Evolutionary conservation across 2,113 vertebrate species (phyloP).

Genomic region (Xiphophorus hellerii): DNA sequence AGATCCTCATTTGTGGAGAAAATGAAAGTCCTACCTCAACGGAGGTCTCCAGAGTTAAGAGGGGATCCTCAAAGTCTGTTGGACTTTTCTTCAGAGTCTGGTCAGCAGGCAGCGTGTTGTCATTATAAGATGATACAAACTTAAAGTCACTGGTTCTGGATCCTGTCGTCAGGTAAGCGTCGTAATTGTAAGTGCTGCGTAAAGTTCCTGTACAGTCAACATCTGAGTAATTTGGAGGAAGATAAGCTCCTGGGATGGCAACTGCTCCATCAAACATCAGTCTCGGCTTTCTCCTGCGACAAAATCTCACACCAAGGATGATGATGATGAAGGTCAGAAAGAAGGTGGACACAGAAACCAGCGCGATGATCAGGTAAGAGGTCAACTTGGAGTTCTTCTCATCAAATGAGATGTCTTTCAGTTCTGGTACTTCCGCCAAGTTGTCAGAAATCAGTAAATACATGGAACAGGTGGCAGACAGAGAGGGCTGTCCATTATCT

Average conservation of each 20-base stretch:
- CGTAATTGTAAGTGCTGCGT: not conserved
- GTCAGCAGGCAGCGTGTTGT: not conserved
- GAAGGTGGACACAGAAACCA: no score
- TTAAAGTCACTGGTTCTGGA: not conserved
- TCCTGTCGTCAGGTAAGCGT: not conserved
- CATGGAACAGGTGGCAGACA: no score
- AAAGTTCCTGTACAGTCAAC: not conserved
- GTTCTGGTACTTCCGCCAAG: no score
- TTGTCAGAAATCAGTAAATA: no score
- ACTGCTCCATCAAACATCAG: not conserved
- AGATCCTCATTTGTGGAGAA: no score
- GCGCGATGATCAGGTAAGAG: no score
- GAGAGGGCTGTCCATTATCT: no score
- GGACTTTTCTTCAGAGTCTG: not conserved
- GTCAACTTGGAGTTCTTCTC: no score
- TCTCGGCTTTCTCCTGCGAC: not conserved
- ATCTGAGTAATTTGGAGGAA: not conserved
- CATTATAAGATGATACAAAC: not conserved
- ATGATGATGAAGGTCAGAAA: no score
- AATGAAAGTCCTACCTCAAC: no score
- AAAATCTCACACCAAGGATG: not conserved
- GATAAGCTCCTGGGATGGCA: not conserved
- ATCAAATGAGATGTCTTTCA: no score
- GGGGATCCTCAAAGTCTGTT: not conserved
- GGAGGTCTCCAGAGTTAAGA: no score